Evolutionary conservation across 2,113 vertebrate species (phyloP).

Genomic region (Pseudopipra pipra): DNA sequence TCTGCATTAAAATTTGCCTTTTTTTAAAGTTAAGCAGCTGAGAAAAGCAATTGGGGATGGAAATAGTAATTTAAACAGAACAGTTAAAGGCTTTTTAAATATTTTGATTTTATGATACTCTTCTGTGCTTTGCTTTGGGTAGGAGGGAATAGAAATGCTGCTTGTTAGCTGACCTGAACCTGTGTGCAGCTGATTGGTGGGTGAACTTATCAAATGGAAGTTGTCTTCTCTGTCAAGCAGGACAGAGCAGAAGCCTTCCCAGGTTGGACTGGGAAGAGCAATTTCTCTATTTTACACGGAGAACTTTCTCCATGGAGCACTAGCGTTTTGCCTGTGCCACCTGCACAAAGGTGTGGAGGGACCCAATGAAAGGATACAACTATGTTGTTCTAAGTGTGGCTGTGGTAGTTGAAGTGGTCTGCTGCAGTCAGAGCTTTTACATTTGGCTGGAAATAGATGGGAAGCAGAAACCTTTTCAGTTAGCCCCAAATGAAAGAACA

Average conservation of each 20-base stretch:
- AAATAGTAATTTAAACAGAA: neutral
- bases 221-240: neutral
- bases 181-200: neutral
- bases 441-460: neutral
- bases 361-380: rapidly evolving
- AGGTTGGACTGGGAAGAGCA: neutral
- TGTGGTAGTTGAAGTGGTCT: neutral
- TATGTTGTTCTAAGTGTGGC: rapidly evolving
- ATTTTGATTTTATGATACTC: neutral
- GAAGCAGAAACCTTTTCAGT: neutral
- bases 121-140: neutral
- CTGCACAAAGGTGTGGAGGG: rapidly evolving
- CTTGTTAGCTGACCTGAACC: neutral
- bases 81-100: neutral
- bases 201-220: neutral
- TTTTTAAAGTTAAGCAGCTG: neutral
- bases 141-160: neutral
- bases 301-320: neutral
- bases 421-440: neutral
- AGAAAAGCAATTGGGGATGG: neutral
- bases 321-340: neutral
- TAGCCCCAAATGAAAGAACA: neutral
- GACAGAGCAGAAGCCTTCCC: neutral
- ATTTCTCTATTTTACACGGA: neutral
- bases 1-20: neutral